phyloP scores from a whole-genome alignment of 35 echinoderm and acorn worm species.

The Ophioderma brevispina region DNA sequence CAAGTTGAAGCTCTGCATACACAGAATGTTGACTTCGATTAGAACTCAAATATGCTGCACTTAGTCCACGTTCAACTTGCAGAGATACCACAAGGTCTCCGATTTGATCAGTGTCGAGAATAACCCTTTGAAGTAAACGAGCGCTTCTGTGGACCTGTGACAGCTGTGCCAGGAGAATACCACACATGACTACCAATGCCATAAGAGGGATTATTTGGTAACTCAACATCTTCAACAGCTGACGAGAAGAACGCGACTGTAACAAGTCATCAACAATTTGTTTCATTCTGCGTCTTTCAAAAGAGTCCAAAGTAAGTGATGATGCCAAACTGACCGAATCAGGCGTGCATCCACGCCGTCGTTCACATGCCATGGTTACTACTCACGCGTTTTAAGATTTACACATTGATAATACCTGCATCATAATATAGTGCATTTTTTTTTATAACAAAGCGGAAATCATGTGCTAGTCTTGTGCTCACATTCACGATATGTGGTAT shows the following conservation, averaged over 20 bases:
- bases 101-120: background rate
- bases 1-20: background rate
- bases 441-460: no score
- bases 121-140: background rate
- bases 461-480: no score
- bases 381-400: no score
- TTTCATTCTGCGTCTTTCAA: conserved; percentile 13
- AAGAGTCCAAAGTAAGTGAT: background rate
- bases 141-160: background rate
- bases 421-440: no score
- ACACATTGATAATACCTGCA: no score
- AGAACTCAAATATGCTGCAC: conserved; percentile 25
- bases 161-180: background rate
- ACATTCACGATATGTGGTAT: no score
- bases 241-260: background rate
- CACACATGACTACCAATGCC: conserved; percentile 11
- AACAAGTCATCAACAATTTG: background rate
- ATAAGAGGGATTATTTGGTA: background rate
- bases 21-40: conserved; percentile 4
- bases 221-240: conserved; percentile 9
- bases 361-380: no score
- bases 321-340: background rate
- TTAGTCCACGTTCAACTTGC: conserved; percentile 48
- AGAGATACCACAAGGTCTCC: conserved; percentile 16
- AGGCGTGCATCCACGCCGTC: no score